These are phyloP conservation scores for Atta colombica DNA, from an alignment of 1,140 invertebrate genomes.

Conservation along the genomic window DNA sequence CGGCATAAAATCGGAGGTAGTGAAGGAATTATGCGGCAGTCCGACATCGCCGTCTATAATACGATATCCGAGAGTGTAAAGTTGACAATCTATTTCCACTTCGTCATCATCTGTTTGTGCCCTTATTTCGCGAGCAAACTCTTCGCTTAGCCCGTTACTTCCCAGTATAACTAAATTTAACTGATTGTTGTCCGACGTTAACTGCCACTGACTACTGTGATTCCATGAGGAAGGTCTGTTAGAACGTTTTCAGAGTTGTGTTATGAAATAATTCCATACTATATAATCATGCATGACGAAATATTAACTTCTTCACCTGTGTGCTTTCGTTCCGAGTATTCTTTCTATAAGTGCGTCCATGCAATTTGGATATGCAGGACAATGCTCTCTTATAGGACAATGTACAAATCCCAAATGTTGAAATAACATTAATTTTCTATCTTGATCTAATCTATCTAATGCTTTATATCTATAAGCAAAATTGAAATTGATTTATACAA, in stretches of 20 bases:
- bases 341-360: slow-evolving; percentile 95
- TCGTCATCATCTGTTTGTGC: slow-evolving; percentile 93
- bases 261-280: slow-evolving; percentile 37
- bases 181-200: slow-evolving; percentile 90
- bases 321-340: slow-evolving; percentile 90
- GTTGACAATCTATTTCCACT: slow-evolving; percentile 93
- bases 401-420: slow-evolving; percentile 98
- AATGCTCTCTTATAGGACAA: slow-evolving; percentile 97
- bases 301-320: slow-evolving; percentile 85
- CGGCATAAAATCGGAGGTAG: slow-evolving; percentile 92
- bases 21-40: slow-evolving; percentile 92
- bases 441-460: slow-evolving; percentile 96
- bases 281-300: background rate
- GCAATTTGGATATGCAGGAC: slow-evolving; percentile 96
- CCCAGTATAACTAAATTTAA: slow-evolving; percentile 92
- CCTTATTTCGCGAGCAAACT: slow-evolving; percentile 92
- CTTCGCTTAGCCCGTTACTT: slow-evolving; percentile 91
- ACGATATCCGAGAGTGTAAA: slow-evolving; percentile 94
- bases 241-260: slow-evolving; percentile 65
- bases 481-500: background rate
- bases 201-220: slow-evolving; percentile 90
- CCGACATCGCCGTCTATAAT: slow-evolving; percentile 95
- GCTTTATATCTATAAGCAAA: slow-evolving; percentile 93
- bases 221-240: slow-evolving; percentile 90
- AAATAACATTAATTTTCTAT: slow-evolving; percentile 96